phyloP scores from a whole-genome alignment of 2,888 invertebrate genomes.

The Lepeophtheirus nordmannii region DNA sequence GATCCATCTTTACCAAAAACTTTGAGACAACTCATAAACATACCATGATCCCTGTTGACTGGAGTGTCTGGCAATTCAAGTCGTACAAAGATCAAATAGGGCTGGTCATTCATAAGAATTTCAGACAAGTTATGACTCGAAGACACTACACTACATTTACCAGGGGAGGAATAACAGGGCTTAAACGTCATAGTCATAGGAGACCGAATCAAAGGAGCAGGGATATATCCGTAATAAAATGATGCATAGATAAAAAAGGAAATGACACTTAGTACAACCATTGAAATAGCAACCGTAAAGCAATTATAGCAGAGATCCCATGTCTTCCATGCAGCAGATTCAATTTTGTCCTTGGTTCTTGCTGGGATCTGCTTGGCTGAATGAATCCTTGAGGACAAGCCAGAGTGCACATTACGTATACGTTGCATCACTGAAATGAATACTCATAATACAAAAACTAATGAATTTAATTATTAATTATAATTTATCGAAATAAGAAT shows the following conservation, averaged over 20 bases:
- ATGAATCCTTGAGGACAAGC: background rate
- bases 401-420: background rate
- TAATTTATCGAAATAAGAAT: too few species aligned
- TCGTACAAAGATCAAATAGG: background rate
- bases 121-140: background rate
- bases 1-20: background rate
- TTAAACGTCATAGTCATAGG: constrained; percentile 3
- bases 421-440: background rate
- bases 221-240: constrained; percentile 22
- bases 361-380: background rate
- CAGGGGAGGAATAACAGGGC: constrained; percentile 3
- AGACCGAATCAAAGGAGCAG: constrained; percentile 2
- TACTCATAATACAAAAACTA: too few species aligned
- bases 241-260: constrained; percentile 15
- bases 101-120: constrained; percentile 19
- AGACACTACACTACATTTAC: constrained; percentile 14
- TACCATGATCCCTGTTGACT: constrained; percentile 9
- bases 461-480: too few species aligned
- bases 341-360: background rate
- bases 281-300: background rate
- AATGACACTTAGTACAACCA: background rate
- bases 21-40: constrained; percentile 18
- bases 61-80: constrained; percentile 15
- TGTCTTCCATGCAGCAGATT: background rate
- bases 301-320: background rate